A percentile compares a stretch with the other conserved stretches of the same genome.
These are phyloP conservation scores for Anhinga anhinga DNA, from an alignment of 2,113 vertebrate species.

Conservation along the genomic window DNA sequence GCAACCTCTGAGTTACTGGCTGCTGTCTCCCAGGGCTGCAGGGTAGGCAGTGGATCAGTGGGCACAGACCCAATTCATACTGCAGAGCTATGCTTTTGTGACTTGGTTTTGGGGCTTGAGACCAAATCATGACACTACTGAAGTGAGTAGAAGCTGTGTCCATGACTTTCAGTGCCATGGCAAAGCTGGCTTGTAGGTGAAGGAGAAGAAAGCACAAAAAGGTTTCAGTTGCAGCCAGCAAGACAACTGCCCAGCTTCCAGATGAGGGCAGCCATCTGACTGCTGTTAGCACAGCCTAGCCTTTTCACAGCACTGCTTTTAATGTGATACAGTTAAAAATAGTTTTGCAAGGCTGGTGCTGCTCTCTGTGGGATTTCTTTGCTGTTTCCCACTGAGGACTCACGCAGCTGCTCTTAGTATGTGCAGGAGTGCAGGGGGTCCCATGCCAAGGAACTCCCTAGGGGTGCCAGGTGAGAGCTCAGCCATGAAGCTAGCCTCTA, in stretches of 20 bases:
- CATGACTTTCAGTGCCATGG: background rate
- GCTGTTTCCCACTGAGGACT: background rate
- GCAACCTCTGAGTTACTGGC: background rate
- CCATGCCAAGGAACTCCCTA: background rate
- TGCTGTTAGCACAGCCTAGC: background rate
- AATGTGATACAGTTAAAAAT: background rate
- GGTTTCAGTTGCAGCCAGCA: background rate
- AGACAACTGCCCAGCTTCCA: background rate
- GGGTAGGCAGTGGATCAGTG: background rate
- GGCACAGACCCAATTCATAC: background rate
- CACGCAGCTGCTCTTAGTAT: fast-evolving
- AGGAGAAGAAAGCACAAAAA: background rate
- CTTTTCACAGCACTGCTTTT: background rate
- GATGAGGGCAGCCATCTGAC: background rate
- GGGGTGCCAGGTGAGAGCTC: background rate
- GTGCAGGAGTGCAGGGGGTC: fast-evolving
- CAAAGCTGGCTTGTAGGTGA: background rate
- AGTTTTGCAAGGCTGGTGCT: background rate
- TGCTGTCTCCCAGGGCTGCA: background rate
- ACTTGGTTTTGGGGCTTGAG: background rate
- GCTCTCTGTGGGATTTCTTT: background rate
- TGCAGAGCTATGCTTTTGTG: background rate
- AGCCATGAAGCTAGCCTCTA: background rate
- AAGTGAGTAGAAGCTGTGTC: background rate
- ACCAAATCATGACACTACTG: background rate